A percentile compares a stretch with the other conserved stretches of the same genome.
Conservation (phyloP, 2,888 invertebrate species). For the Orchesella flavescens region DNA sequence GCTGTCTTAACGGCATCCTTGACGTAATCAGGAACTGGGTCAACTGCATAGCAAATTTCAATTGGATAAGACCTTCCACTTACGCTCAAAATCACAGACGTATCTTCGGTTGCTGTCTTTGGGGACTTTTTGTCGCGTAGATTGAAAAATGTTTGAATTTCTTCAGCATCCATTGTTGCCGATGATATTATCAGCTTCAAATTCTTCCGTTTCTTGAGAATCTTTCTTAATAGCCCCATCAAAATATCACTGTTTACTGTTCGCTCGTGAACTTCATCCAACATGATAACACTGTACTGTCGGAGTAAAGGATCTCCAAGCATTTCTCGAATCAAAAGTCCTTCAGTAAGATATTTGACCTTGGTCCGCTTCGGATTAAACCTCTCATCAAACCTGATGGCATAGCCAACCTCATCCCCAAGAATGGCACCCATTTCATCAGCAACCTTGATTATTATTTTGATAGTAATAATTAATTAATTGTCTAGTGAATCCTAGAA, state of each 20-base stretch:
- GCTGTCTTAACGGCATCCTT: slow-evolving; percentile 89
- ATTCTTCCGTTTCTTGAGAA: slow-evolving; percentile 37
- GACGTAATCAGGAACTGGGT: slow-evolving; percentile 92
- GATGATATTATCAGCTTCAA: slow-evolving; percentile 68
- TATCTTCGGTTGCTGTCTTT: slow-evolving; percentile 77
- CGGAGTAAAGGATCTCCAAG: slow-evolving; percentile 83
- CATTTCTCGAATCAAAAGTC: slow-evolving; percentile 93
- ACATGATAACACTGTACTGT: slow-evolving; percentile 86
- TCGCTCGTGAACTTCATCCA: slow-evolving; percentile 97
- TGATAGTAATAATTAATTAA: too few relatives aligned
- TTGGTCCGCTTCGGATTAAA: slow-evolving; percentile 80
- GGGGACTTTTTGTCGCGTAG: slow-evolving; percentile 44
- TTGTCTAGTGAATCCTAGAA: too few relatives aligned
- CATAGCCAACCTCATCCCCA: slow-evolving; percentile 79
- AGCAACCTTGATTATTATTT: slow-evolving; percentile 75
- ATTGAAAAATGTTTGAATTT: slow-evolving; percentile 65
- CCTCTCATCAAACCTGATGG: slow-evolving; percentile 86
- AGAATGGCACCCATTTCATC: slow-evolving; percentile 75
- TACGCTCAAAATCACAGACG: slow-evolving; percentile 88
- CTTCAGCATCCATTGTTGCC: slow-evolving; percentile 69
- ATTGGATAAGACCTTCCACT: slow-evolving; percentile 92
- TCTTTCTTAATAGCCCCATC: slow-evolving; percentile 79
- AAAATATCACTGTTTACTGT: slow-evolving; percentile 95
- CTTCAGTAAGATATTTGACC: slow-evolving; percentile 94
- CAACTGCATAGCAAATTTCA: slow-evolving; percentile 83